Percentiles rank a stretch among this genome's conserved stretches.
These are phyloP conservation scores for Parascotia fuliginaria DNA, from an alignment of 2,888 invertebrate genomes.

Conservation along the genomic window DNA sequence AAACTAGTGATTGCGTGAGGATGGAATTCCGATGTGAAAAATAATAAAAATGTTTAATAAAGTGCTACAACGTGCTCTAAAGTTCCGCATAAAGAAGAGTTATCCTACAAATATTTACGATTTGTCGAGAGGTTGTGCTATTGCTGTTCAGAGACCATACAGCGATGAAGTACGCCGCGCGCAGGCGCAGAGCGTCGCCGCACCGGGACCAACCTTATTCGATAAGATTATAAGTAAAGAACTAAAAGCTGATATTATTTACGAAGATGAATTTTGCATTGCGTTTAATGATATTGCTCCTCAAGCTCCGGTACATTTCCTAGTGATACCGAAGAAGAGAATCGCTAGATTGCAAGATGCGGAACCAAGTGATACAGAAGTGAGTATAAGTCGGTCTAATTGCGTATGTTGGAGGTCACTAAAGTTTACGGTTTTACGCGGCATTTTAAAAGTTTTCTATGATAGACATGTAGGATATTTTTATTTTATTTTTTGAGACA, in stretches of 20 bases:
- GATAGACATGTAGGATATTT: too few species aligned
- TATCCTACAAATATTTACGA: constrained; percentile 81
- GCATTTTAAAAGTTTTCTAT: constrained; percentile 8
- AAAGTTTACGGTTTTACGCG: constrained; percentile 7
- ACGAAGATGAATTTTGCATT: constrained; percentile 92
- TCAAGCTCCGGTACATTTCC: constrained; percentile 93
- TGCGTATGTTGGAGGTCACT: constrained; percentile 1
- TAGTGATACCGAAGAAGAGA: constrained; percentile 92
- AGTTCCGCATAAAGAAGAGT: constrained; percentile 74
- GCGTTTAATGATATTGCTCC: constrained; percentile 93
- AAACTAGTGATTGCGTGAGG: constrained; percentile 30
- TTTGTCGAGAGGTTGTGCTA: constrained; percentile 71
- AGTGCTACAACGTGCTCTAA: constrained; percentile 77
- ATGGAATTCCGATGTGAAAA: constrained; percentile 42
- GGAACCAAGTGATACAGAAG: constrained; percentile 86
- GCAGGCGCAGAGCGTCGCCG: constrained; percentile 64
- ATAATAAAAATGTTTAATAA: constrained; percentile 76
- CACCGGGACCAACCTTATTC: constrained; percentile 88
- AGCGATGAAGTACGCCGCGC: constrained; percentile 78
- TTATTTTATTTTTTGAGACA: too few species aligned
- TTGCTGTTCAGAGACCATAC: constrained; percentile 70
- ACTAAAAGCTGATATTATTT: constrained; percentile 92
- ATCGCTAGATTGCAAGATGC: constrained; percentile 88
- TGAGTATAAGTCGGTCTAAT: constrained; percentile 48
- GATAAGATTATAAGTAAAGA: constrained; percentile 91